Percentiles rank a stretch among this genome's conserved stretches.
These are phyloP conservation scores for Rhagonycha lutea DNA, from an alignment of 2,888 invertebrate species.

Conservation along the genomic window DNA sequence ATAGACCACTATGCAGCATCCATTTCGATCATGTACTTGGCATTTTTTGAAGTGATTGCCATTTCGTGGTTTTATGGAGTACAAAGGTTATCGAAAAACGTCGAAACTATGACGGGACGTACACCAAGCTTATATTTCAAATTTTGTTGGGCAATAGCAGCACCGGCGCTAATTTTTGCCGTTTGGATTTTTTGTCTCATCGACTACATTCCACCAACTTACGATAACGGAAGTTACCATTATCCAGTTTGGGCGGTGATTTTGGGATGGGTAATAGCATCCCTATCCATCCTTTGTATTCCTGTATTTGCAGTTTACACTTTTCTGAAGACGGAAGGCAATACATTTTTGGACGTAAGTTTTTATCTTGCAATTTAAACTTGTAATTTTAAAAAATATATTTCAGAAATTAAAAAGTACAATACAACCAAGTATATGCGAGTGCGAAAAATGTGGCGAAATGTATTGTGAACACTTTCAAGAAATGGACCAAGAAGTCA, in stretches of 20 bases:
- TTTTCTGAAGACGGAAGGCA: constrained; percentile 71
- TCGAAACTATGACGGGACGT: constrained; percentile 87
- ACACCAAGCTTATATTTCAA: constrained; percentile 81
- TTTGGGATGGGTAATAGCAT: constrained; percentile 86
- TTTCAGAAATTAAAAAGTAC: constrained; percentile 77
- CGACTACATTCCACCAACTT: constrained; percentile 84
- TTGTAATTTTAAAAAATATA: constrained; percentile 1
- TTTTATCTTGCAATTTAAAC: neutral
- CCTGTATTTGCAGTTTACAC: constrained; percentile 80
- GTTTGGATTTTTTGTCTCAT: constrained; percentile 88
- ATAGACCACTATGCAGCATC: constrained; percentile 94
- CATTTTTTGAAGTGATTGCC: constrained; percentile 91
- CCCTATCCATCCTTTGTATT: constrained; percentile 81
- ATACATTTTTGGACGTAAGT: constrained; percentile 71
- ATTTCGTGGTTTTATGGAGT: constrained; percentile 93
- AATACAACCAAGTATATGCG: constrained; percentile 75
- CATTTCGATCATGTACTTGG: constrained; percentile 87
- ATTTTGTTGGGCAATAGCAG: constrained; percentile 82
- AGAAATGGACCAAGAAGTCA: constrained; percentile 41
- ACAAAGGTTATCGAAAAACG: constrained; percentile 75
- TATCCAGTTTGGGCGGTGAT: constrained; percentile 87
- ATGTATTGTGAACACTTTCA: constrained; percentile 74
- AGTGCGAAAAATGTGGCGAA: constrained; percentile 74
- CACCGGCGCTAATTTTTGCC: constrained; percentile 80
- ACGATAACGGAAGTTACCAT: constrained; percentile 75